phyloP scores from a whole-genome alignment of 2,113 vertebrate genomes.

The Pycnonotus jocosus region DNA sequence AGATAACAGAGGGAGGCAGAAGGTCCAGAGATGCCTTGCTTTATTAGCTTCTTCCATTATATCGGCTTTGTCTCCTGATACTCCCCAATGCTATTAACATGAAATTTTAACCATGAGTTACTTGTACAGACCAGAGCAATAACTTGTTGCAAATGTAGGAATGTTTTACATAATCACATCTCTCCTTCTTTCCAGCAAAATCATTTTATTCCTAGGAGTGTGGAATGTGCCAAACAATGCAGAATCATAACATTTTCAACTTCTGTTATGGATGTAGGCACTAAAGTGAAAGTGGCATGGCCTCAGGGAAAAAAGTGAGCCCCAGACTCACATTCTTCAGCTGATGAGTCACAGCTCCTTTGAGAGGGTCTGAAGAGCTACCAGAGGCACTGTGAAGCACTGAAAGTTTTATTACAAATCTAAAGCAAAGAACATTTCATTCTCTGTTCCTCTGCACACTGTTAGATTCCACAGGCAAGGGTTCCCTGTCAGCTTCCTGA shows the following conservation, averaged over 20 bases:
- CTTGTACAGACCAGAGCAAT: neutral
- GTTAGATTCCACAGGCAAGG: neutral
- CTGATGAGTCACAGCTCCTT: neutral
- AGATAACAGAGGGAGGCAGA: neutral
- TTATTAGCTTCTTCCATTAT: neutral
- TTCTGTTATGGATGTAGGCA: neutral
- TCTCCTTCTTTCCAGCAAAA: neutral
- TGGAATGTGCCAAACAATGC: neutral
- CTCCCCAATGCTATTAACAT: neutral
- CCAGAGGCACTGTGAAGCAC: neutral
- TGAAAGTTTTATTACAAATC: conserved; percentile 2
- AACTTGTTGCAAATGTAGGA: neutral
- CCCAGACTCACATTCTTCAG: neutral
- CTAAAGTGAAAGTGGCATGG: neutral
- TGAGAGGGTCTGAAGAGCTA: neutral
- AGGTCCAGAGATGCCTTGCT: neutral
- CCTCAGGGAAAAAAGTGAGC: neutral
- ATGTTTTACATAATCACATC: neutral
- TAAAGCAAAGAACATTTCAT: neutral
- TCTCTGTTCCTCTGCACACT: neutral
- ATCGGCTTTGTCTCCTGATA: neutral
- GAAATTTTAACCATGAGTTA: neutral
- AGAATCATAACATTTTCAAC: neutral
- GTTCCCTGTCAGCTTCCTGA: neutral
- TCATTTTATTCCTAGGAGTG: neutral